Evolutionary conservation across 92 coral and sea anemone species (phyloP).

Genomic region (Ricordea florida): DNA sequence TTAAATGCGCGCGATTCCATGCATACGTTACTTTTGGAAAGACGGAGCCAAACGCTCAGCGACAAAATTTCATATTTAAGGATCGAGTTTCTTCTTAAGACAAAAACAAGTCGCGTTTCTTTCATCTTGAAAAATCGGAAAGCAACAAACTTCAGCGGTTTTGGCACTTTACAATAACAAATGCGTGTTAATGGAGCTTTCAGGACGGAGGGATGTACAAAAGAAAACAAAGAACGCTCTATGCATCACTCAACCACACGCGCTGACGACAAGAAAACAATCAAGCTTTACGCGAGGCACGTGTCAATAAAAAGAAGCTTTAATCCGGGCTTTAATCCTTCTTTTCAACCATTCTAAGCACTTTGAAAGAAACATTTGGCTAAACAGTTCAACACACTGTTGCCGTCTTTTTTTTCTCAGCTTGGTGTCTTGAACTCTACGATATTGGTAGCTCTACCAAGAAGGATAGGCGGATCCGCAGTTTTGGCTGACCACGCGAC

Average conservation of each 20-base stretch:
- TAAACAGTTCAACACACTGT: constrained; percentile 3
- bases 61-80: too few species aligned
- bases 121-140: too few species aligned
- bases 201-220: constrained; percentile 11
- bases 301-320: constrained; percentile 31
- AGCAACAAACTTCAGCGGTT: background rate
- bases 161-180: background rate
- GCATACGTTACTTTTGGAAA: too few species aligned
- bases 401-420: background rate
- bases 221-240: constrained; percentile 43
- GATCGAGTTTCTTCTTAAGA: too few species aligned
- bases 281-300: constrained; percentile 36
- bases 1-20: background rate
- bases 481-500: too few species aligned
- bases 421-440: background rate
- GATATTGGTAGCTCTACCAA: background rate
- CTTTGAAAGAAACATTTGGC: constrained; percentile 39
- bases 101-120: too few species aligned
- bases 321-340: constrained; percentile 4
- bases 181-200: constrained; percentile 2
- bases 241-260: constrained; percentile 37
- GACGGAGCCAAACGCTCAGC: too few species aligned
- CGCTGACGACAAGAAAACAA: constrained; percentile 1
- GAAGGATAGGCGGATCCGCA: too few species aligned
- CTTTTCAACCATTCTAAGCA: constrained; percentile 8